Base-by-base conservation (phyloP, 2,888 invertebrate species). In the Uloborus plumipes region DNA sequence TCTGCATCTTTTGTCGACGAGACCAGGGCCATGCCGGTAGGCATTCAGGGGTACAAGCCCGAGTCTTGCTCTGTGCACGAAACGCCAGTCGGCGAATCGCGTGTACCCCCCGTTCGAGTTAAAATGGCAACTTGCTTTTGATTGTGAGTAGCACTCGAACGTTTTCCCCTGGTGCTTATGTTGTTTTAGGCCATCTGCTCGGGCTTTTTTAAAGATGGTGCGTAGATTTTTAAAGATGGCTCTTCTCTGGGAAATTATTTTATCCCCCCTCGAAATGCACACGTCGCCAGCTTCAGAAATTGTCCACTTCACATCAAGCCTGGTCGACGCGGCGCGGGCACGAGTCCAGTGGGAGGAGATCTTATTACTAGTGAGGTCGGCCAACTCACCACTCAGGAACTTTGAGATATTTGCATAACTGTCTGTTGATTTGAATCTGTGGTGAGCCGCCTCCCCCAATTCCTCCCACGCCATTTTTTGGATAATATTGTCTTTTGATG, bases 61-160 rank as follows among this genome's bases (percentile, higher is more conserved):
- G 49, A 64, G 64, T n/a, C 64, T 18, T 18, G 64, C 64, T 0
- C 20, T 3, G 14, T 66, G 66, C 18, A 66, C 39, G 50, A 66
- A 66, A 1, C 66, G 49, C 66, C 66, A 66, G 13, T 66, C 66
- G 13, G 50, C 22, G 4, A 66, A 49, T 18, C 22, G 4, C 0
- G n/a, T 47, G 66, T n/a, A 66, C 20, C 18, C 22, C 0, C 65
- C 65, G 15, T 26, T 11, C 18, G 11, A 15, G 64, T 39, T n/a
- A 16, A 55, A 64, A 6, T 9, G 39, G 0, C 4, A 4, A 2
- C 6, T 64, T 39, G 7, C 7, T 1, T 31, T 39, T 39, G 0
- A 14, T 0, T 0, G 0, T 1, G 3, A 0, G 15, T n/a, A n/a
- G 4, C 16, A 26, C 15, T 64, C 26, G 16, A 16, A n/a, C 4